A percentile compares a stretch with the other conserved stretches of the same genome.
These are phyloP conservation scores for Scolopax rusticola DNA, from an alignment of 2,797 vertebrate genomes.

Conservation along the genomic window DNA sequence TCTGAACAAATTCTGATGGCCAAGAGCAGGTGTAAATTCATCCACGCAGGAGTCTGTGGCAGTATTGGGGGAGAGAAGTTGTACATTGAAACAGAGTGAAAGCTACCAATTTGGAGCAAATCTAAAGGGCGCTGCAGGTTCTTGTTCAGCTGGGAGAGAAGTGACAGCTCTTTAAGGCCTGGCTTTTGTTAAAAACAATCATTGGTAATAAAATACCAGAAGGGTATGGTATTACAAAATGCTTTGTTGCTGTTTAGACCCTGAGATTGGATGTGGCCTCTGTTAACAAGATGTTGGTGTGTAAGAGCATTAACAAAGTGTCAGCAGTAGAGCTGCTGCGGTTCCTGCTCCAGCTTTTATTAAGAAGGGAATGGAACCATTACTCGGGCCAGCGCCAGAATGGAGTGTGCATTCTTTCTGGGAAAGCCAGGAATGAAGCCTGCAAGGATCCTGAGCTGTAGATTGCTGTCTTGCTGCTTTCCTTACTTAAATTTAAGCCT, in stretches of 20 bases:
- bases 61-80: accelerated
- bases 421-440: neutral
- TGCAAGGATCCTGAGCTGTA: neutral
- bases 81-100: neutral
- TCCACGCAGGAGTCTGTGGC: neutral
- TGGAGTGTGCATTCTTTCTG: accelerated
- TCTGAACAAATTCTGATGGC: neutral
- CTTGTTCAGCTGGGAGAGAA: neutral
- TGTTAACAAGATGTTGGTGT: neutral
- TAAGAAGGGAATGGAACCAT: neutral
- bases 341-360: neutral
- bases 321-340: neutral
- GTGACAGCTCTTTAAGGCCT: neutral
- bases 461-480: neutral
- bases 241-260: neutral
- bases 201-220: neutral
- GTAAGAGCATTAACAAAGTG: accelerated
- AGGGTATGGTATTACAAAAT: neutral
- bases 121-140: neutral
- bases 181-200: neutral
- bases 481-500: neutral
- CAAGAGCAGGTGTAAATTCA: neutral
- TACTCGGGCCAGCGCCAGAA: neutral
- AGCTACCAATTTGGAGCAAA: neutral
- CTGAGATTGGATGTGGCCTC: neutral